phyloP scores from a whole-genome alignment of 2,797 vertebrate species.

The Megaceryle alcyon region DNA sequence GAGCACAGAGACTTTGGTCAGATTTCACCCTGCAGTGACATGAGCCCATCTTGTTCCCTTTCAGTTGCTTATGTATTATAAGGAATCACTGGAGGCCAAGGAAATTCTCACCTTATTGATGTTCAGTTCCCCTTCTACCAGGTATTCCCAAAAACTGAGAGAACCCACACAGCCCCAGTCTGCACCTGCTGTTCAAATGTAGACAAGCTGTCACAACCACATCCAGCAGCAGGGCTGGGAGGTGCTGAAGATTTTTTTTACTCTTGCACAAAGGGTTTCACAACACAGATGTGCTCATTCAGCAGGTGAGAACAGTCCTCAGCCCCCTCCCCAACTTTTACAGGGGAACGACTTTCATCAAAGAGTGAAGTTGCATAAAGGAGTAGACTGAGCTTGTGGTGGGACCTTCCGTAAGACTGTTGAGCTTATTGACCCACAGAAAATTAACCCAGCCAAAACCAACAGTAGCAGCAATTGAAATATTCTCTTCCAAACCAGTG shows the following conservation, averaged over 20 bases:
- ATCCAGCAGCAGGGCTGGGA: background rate
- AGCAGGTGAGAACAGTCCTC: background rate
- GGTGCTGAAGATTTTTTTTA: background rate
- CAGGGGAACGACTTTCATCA: background rate
- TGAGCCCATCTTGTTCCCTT: background rate
- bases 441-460: background rate
- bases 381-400: background rate
- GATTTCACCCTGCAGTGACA: background rate
- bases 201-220: background rate
- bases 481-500: background rate
- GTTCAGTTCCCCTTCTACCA: background rate
- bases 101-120: background rate
- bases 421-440: background rate
- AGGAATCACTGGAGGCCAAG: background rate
- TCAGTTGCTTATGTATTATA: background rate
- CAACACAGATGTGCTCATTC: background rate
- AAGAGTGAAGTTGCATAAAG: background rate
- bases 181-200: fast-evolving
- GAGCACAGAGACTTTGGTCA: background rate
- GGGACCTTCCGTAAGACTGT: background rate
- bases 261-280: background rate
- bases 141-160: background rate
- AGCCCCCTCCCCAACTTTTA: background rate
- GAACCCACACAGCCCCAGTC: background rate
- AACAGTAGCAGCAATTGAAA: background rate